Evolutionary conservation across 2,113 vertebrate species (phyloP).

Genomic region (Thunnus maccoyii): DNA sequence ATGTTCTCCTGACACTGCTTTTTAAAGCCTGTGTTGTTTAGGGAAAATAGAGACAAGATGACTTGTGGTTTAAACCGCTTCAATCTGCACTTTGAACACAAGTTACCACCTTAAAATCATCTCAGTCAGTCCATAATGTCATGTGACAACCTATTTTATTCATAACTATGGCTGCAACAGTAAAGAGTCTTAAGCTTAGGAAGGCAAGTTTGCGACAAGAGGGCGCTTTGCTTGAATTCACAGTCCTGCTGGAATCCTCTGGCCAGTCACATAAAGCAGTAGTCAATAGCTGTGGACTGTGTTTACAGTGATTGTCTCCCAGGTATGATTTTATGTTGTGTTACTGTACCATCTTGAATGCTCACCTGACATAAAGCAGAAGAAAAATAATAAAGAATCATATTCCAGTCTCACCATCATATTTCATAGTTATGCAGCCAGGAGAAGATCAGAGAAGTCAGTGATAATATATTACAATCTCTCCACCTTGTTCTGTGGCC

Average conservation of each 20-base stretch:
- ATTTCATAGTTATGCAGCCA: slow-evolving; percentile 6
- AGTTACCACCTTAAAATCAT: slow-evolving; percentile 16
- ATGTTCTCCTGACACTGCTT: slow-evolving; percentile 53
- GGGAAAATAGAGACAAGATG: slow-evolving; percentile 52
- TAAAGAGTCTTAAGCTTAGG: slow-evolving; percentile 15
- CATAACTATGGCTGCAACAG: slow-evolving; percentile 12
- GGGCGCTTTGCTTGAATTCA: neutral
- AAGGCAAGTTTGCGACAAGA: neutral
- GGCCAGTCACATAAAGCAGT: neutral
- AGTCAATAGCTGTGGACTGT: neutral
- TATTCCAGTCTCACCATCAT: neutral
- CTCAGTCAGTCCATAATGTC: neutral
- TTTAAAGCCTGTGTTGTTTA: slow-evolving; percentile 40
- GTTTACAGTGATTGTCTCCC: neutral
- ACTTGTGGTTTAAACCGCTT: slow-evolving; percentile 33
- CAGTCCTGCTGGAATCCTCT: neutral
- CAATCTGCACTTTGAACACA: slow-evolving; percentile 31
- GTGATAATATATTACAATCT: neutral
- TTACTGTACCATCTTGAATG: neutral
- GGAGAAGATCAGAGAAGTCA: neutral
- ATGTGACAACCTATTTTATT: neutral
- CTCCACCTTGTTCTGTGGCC: neutral
- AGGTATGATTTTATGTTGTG: neutral
- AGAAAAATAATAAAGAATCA: neutral
- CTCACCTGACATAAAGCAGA: neutral